phyloP scores from a whole-genome alignment of 1,140 invertebrate species.

The Lasioglossum baleicum region DNA sequence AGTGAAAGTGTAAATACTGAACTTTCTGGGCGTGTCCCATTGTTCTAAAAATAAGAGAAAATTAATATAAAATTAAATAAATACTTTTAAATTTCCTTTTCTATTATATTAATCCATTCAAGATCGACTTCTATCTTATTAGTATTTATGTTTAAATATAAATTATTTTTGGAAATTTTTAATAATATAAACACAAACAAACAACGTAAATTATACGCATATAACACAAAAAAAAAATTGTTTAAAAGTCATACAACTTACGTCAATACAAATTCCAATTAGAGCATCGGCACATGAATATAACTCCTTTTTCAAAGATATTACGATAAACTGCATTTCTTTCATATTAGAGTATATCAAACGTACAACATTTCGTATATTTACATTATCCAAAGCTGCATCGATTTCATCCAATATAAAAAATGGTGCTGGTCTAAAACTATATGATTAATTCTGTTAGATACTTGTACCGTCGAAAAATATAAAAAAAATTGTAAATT shows the following conservation, averaged over 20 bases:
- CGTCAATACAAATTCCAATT: constrained; percentile 98
- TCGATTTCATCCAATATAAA: constrained; percentile 99
- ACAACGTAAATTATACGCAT: constrained; percentile 31
- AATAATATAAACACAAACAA: neutral
- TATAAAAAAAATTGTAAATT: too few species aligned
- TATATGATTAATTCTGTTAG: constrained; percentile 74
- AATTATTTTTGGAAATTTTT: too few species aligned
- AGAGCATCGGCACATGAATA: constrained; percentile 98
- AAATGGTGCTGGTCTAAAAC: constrained; percentile 98
- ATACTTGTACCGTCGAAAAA: too few species aligned
- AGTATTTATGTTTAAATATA: too few species aligned
- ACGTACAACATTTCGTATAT: constrained; percentile 97
- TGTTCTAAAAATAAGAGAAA: too few species aligned
- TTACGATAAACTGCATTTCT: constrained; percentile 98
- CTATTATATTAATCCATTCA: too few species aligned
- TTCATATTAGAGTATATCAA: constrained; percentile 93
- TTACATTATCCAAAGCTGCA: constrained; percentile 99
- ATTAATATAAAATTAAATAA: too few species aligned
- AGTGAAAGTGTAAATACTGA: too few species aligned
- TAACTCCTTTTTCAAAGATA: constrained; percentile 99
- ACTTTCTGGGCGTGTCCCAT: too few species aligned
- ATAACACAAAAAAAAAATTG: too few species aligned
- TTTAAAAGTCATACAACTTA: constrained; percentile 76
- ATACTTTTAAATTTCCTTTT: too few species aligned
- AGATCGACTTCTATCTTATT: too few species aligned